Conservation (phyloP, 2,113 vertebrate species). For the Campylomormyrus tamandua region DNA sequence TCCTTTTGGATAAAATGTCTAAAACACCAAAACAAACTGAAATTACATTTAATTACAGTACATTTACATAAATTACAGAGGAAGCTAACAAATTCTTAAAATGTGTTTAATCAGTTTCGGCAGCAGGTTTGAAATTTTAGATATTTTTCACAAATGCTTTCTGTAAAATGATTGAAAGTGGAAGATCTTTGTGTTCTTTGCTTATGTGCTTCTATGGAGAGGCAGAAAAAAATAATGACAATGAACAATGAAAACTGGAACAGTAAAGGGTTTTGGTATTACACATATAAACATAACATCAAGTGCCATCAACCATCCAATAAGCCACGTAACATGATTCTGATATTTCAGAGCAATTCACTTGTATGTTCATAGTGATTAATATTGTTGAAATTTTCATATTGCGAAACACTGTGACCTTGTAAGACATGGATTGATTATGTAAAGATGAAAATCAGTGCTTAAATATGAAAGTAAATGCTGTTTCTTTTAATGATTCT, state of each 20-base stretch:
- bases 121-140: slow-evolving; percentile 44
- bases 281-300: neutral
- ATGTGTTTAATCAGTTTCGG: slow-evolving; percentile 61
- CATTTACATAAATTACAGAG: slow-evolving; percentile 69
- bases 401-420: neutral
- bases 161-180: slow-evolving; percentile 7
- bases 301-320: neutral
- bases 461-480: neutral
- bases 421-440: neutral
- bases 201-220: slow-evolving; percentile 21
- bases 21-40: slow-evolving; percentile 66
- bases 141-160: slow-evolving; percentile 28
- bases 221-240: neutral
- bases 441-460: neutral
- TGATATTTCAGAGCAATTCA: neutral
- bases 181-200: slow-evolving; percentile 22
- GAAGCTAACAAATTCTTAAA: slow-evolving; percentile 64
- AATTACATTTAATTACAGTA: slow-evolving; percentile 78
- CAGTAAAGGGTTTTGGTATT: neutral
- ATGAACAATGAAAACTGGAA: neutral
- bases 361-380: neutral
- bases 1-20: slow-evolving; percentile 64
- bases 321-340: neutral
- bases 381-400: neutral
- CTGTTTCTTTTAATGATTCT: neutral